Evolutionary conservation across 2,888 invertebrate species (phyloP).

Genomic region (Callimorpha dominula): DNA sequence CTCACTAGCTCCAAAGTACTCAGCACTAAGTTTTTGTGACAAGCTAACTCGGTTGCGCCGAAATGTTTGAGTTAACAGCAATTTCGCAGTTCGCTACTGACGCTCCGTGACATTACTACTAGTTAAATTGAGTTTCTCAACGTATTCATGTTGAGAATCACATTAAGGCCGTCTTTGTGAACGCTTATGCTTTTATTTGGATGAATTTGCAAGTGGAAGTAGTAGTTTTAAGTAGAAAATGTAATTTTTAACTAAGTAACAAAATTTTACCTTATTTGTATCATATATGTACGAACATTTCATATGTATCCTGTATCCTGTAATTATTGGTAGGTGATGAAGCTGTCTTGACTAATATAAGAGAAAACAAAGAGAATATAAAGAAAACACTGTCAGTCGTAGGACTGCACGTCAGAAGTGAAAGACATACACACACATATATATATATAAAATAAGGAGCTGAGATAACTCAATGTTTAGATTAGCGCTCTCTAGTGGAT

Average conservation of each 20-base stretch:
- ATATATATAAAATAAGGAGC: too few relatives aligned
- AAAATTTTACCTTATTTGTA: too few relatives aligned
- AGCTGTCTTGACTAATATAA: not conserved
- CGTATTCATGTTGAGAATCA: conserved; percentile 51
- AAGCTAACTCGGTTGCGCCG: conserved; percentile 68
- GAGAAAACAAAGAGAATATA: not conserved
- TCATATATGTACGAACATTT: too few relatives aligned
- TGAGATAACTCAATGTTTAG: too few relatives aligned
- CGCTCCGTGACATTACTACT: conserved; percentile 54
- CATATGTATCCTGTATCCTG: not conserved
- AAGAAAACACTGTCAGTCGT: too few relatives aligned
- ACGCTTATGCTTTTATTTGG: conserved; percentile 25
- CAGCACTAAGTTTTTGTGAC: conserved; percentile 76
- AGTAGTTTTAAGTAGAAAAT: conserved; percentile 1
- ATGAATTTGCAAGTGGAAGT: conserved; percentile 13
- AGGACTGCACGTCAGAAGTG: too few relatives aligned
- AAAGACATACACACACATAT: too few relatives aligned
- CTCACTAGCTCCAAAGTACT: conserved; percentile 39
- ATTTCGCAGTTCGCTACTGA: conserved; percentile 62
- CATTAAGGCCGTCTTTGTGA: conserved; percentile 44
- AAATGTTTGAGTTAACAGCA: conserved; percentile 70
- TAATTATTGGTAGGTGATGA: not conserved
- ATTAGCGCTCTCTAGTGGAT: too few relatives aligned
- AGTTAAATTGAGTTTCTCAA: conserved; percentile 57
- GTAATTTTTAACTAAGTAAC: not conserved